Percentiles rank a stretch among this genome's conserved stretches.
Conservation (phyloP, 2,888 invertebrate species). For the Lacanobia oleracea region DNA sequence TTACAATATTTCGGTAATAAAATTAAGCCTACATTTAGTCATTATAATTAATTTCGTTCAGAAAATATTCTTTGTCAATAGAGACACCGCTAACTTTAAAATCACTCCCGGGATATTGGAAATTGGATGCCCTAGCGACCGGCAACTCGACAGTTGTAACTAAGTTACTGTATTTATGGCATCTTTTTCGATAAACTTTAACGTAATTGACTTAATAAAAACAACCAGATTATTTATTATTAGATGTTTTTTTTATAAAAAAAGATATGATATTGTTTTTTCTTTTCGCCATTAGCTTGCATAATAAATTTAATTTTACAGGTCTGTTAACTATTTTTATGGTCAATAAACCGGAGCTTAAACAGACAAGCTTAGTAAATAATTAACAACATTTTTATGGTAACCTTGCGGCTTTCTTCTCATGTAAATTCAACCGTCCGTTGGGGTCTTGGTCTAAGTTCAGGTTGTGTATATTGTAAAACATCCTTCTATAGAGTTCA, state of each 20-base stretch:
- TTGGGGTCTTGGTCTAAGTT: background rate
- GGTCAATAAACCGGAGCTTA: conserved; percentile 3
- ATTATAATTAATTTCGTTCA: background rate
- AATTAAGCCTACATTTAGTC: background rate
- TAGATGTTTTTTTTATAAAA: conserved; percentile 3
- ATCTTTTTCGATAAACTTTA: conserved; percentile 11
- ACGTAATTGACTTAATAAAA: background rate
- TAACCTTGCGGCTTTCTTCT: background rate
- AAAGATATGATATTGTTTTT: background rate
- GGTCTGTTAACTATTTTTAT: conserved; percentile 22
- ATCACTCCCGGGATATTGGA: conserved; percentile 19
- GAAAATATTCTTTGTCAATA: background rate
- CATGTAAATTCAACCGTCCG: background rate
- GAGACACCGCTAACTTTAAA: conserved; percentile 7
- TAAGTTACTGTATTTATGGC: conserved; percentile 20
- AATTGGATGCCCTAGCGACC: conserved; percentile 11
- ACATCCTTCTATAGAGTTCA: no score
- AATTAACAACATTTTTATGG: conserved; percentile 28
- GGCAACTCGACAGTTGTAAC: conserved; percentile 9
- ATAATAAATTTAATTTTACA: conserved; percentile 20
- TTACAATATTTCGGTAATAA: no score
- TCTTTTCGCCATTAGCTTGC: conserved; percentile 1
- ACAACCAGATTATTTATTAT: background rate
- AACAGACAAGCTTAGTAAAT: conserved; percentile 17
- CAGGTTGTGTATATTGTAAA: background rate